Evolutionary conservation across 1,140 invertebrate species (phyloP).

Genomic region (Manduca sexta): DNA sequence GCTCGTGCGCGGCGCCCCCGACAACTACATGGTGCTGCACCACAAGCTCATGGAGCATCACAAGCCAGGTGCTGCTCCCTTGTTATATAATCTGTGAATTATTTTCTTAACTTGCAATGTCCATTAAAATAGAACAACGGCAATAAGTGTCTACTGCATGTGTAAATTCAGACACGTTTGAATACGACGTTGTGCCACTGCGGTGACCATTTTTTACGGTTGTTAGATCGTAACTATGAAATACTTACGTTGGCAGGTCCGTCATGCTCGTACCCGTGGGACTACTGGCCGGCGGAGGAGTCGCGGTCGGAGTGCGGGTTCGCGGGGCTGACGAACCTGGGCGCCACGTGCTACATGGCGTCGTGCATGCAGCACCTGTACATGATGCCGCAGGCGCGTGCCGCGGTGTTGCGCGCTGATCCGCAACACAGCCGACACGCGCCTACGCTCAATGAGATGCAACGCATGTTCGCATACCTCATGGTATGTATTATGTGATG

Average conservation of each 20-base stretch:
- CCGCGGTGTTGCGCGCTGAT: slow-evolving; percentile 81
- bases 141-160: too few species aligned
- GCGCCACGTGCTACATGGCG: slow-evolving; percentile 97
- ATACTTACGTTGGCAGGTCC: slow-evolving; percentile 75
- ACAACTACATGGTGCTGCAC: slow-evolving; percentile 91
- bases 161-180: too few species aligned
- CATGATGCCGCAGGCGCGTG: slow-evolving; percentile 94
- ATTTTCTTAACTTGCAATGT: too few species aligned
- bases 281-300: slow-evolving; percentile 97
- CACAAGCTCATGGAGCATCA: slow-evolving; percentile 89
- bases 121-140: background rate
- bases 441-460: slow-evolving; percentile 89
- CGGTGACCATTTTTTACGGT: too few species aligned
- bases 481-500: slow-evolving; percentile 75
- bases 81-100: too few species aligned
- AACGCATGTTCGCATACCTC: slow-evolving; percentile 96
- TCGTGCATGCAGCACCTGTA: slow-evolving; percentile 97
- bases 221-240: too few species aligned
- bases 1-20: slow-evolving; percentile 85
- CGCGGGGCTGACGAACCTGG: slow-evolving; percentile 94
- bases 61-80: slow-evolving; percentile 86
- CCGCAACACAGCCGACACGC: slow-evolving; percentile 71
- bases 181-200: too few species aligned
- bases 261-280: slow-evolving; percentile 92
- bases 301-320: slow-evolving; percentile 94